Percentiles rank a stretch among this genome's conserved stretches.
Conservation (phyloP, 2,888 invertebrate species). For the Eupithecia inturbata region DNA sequence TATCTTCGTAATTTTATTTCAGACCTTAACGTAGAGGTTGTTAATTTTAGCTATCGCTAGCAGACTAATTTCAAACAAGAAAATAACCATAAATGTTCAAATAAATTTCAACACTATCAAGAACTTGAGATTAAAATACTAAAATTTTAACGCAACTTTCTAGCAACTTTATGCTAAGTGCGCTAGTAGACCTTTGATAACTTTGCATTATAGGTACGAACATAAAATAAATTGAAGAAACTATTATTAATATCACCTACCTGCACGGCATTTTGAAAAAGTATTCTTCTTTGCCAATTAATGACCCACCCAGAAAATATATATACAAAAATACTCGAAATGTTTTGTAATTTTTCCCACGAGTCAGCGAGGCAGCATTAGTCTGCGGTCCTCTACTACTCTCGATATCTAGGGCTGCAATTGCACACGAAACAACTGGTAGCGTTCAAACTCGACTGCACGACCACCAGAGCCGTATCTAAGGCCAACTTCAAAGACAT, state of each 20-base stretch:
- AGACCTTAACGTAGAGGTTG: not conserved
- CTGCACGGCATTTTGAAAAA: slow-evolving; percentile 18
- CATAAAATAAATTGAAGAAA: slow-evolving; percentile 16
- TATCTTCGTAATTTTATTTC: not conserved
- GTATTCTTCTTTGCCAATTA: not conserved
- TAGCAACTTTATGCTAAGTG: slow-evolving; percentile 14
- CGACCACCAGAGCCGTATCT: slow-evolving; percentile 23
- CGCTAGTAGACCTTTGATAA: not conserved
- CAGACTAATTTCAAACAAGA: not conserved
- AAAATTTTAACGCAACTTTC: slow-evolving; percentile 14
- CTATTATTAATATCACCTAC: slow-evolving; percentile 25
- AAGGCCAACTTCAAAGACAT: slow-evolving; percentile 5
- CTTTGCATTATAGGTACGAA: not conserved
- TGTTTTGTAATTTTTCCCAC: slow-evolving; percentile 55
- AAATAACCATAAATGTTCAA: not conserved
- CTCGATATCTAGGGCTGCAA: slow-evolving; percentile 63
- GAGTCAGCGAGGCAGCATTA: slow-evolving; percentile 55
- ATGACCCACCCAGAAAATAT: not conserved
- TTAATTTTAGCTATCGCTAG: not conserved
- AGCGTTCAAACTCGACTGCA: slow-evolving; percentile 59
- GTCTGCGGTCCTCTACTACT: slow-evolving; percentile 51
- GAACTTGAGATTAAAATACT: slow-evolving; percentile 11
- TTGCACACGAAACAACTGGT: slow-evolving; percentile 69
- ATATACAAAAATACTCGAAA: slow-evolving; percentile 10
- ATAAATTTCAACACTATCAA: not conserved